Evolutionary conservation across 2,113 vertebrate species (phyloP).

Genomic region (Scartelaos histophorus): DNA sequence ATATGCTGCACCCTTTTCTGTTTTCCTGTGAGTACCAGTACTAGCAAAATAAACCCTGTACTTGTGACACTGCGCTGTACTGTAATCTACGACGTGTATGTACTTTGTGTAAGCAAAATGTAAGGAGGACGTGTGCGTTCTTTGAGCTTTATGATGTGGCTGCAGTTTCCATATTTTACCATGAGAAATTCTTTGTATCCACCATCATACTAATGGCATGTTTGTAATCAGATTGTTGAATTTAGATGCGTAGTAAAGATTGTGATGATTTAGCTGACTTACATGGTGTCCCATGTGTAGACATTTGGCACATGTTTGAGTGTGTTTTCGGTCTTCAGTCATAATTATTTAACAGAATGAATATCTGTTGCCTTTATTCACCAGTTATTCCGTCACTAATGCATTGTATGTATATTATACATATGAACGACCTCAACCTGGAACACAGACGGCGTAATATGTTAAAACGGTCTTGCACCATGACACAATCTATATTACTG

Average conservation of each 20-base stretch:
- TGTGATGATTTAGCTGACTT: conserved; percentile 33
- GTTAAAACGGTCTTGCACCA: neutral
- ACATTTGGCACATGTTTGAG: conserved; percentile 23
- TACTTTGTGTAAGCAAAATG: conserved; percentile 44
- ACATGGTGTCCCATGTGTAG: conserved; percentile 16
- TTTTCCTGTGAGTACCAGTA: conserved; percentile 49
- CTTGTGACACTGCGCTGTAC: conserved; percentile 65
- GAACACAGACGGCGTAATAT: conserved; percentile 31
- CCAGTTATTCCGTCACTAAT: conserved; percentile 26
- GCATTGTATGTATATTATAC: conserved; percentile 43
- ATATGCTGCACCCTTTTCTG: conserved; percentile 66
- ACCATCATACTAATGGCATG: conserved; percentile 9
- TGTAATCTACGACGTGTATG: conserved; percentile 49
- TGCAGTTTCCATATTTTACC: conserved; percentile 16
- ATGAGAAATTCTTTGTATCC: conserved; percentile 28
- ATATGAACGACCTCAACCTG: conserved; percentile 52
- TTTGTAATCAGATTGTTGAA: conserved; percentile 16
- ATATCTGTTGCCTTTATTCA: conserved; percentile 57
- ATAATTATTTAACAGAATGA: conserved; percentile 25
- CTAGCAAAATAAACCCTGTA: conserved; percentile 74
- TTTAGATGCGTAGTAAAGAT: conserved; percentile 30
- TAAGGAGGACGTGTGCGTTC: conserved; percentile 34
- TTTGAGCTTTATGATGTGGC: conserved; percentile 22
- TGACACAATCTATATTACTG: neutral
- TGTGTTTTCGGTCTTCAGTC: conserved; percentile 15